Conservation (phyloP, 2,113 vertebrate genomes). For the Cryptotis parvus region DNA sequence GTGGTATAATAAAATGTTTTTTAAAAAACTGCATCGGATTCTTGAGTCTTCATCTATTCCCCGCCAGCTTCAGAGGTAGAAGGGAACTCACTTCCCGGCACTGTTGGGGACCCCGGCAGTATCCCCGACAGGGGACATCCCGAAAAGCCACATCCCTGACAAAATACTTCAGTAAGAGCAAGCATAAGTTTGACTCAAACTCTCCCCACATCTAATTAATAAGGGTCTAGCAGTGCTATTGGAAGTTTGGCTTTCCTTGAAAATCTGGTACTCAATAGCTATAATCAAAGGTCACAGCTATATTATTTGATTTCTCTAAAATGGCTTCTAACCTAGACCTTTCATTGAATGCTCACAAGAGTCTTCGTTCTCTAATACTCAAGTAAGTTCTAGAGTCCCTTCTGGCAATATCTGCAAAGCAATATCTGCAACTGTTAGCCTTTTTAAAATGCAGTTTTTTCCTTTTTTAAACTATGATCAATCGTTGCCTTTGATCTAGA, state of each 20-base stretch:
- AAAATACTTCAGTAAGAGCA: neutral
- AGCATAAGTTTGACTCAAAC: neutral
- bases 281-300: neutral
- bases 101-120: no score
- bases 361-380: neutral
- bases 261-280: neutral
- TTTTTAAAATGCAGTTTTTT: neutral
- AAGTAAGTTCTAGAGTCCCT: neutral
- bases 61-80: no score
- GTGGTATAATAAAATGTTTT: no score
- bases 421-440: neutral
- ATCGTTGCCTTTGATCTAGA: neutral
- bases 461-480: neutral
- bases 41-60: no score
- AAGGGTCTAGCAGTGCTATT: neutral
- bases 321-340: neutral
- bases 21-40: no score
- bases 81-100: no score
- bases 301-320: neutral
- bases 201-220: neutral
- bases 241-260: neutral
- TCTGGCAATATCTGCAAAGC: neutral
- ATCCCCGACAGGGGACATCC: no score
- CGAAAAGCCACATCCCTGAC: no score
- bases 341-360: neutral